Base-by-base conservation (phyloP, 2,888 invertebrate species). In the Toxonevra muliebris region DNA sequence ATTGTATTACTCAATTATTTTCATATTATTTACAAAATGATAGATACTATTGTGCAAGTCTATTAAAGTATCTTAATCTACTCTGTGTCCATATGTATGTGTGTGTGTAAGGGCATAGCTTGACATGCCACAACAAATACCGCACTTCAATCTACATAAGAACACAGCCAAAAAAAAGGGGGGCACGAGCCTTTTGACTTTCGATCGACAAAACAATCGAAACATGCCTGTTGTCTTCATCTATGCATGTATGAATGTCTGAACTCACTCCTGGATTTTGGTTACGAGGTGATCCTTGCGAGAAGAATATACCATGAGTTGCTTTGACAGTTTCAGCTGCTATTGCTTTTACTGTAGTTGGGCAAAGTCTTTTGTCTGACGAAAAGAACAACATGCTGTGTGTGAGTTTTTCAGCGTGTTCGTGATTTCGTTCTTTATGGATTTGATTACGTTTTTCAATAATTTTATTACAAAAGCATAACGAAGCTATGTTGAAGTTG, bases 311-410 rank as follows among this genome's bases (percentile, higher is more conserved):
- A 67, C 72, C 71, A 73, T 42, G 73, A 71, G 70, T 65, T 73
- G 72, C 68, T 69, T 69, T 73, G 74, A 72, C 74, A 74, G 72
- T 71, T 69, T 70, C 74, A 74, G 72, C 74, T 74, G 74, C 72
- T 72, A 53, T 53, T 15, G 43, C 45, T 42, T 19, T 45, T 50
- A 45, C 17, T 48, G 40, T 10, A 12, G 55, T n/a, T 58, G 52
- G 52, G 30, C n/a, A 15, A 40, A 41, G 15, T 48, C 48, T 48
- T n/a, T 48, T 48, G 48, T 48, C n/a, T 12, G 48, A 13, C 15
- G n/a, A 15, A 11, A 12, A 30, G 30, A 30, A 30, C 7, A 48
- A 48, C 48, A 48, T 15, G 11, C 48, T 11, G 48, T 48, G 48
- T 15, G 48, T 48, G n/a, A 15, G 48, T 15, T 13, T 15, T 48